phyloP scores from a whole-genome alignment of 2,113 vertebrate genomes.

The Lethenteron camtschaticum region DNA sequence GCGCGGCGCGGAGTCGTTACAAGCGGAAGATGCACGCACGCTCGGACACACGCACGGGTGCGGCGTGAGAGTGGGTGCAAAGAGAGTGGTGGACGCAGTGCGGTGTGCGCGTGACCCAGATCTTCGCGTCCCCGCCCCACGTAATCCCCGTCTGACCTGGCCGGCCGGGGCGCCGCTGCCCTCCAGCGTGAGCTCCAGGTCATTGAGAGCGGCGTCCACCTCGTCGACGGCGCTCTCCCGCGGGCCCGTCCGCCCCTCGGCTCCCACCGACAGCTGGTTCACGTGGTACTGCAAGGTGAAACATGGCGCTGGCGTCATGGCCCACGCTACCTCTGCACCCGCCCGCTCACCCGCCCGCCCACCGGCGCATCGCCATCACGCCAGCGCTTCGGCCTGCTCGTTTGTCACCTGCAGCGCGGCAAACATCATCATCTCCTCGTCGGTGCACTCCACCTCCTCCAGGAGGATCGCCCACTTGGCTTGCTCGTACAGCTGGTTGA shows the following conservation, averaged over 20 bases:
- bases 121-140: constrained; percentile 24
- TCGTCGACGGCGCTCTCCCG: constrained; percentile 60
- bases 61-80: background rate
- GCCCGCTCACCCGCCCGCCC: too few relatives aligned
- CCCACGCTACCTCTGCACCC: constrained; percentile 6
- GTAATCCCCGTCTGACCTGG: constrained; percentile 41
- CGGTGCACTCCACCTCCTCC: too few relatives aligned
- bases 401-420: too few relatives aligned
- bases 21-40: background rate
- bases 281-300: constrained; percentile 61
- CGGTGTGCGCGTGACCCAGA: background rate
- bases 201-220: constrained; percentile 73
- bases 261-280: constrained; percentile 97
- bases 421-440: too few relatives aligned
- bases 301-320: background rate
- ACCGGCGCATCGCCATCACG: too few relatives aligned
- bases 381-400: too few relatives aligned
- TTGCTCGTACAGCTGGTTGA: too few relatives aligned
- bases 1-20: constrained; percentile 15
- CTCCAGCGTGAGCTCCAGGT: constrained; percentile 69
- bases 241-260: constrained; percentile 32
- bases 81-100: background rate
- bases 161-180: constrained; percentile 16
- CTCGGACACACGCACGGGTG: constrained; percentile 2
- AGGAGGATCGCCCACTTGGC: too few relatives aligned